Conservation (phyloP, 1,140 invertebrate genomes). For the Papilio dardanus region DNA sequence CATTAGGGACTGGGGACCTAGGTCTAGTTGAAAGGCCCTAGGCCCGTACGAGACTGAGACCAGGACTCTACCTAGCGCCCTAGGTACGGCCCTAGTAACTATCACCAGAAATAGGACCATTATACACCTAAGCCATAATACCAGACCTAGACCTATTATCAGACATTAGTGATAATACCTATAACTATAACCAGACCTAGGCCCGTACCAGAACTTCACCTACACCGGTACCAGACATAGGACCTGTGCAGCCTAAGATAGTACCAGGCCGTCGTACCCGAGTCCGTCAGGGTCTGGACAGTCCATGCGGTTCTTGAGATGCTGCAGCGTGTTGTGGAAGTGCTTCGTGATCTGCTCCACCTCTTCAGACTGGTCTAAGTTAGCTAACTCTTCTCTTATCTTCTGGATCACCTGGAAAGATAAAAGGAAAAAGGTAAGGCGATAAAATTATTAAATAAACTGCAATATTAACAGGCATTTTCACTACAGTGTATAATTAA, state of each 20-base stretch:
- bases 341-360: constrained; percentile 98
- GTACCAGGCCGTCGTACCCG: constrained; percentile 84
- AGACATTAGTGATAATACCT: neutral
- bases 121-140: no score
- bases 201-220: no score
- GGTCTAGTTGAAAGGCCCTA: no score
- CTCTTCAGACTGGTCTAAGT: constrained; percentile 96
- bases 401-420: constrained; percentile 91
- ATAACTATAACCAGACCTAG: neutral
- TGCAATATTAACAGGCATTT: no score
- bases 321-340: constrained; percentile 94
- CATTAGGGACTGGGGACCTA: no score
- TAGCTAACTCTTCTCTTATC: constrained; percentile 95
- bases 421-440: no score
- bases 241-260: constrained; percentile 50
- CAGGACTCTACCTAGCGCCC: no score
- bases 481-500: no score
- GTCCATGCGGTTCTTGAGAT: constrained; percentile 87
- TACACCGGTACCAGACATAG: neutral
- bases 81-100: no score
- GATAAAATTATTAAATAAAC: no score
- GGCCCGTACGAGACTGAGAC: no score
- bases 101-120: no score
- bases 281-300: constrained; percentile 85
- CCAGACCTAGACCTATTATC: neutral